phyloP scores from a whole-genome alignment of 1,140 invertebrate species.

The Thereuonema tuberculata region DNA sequence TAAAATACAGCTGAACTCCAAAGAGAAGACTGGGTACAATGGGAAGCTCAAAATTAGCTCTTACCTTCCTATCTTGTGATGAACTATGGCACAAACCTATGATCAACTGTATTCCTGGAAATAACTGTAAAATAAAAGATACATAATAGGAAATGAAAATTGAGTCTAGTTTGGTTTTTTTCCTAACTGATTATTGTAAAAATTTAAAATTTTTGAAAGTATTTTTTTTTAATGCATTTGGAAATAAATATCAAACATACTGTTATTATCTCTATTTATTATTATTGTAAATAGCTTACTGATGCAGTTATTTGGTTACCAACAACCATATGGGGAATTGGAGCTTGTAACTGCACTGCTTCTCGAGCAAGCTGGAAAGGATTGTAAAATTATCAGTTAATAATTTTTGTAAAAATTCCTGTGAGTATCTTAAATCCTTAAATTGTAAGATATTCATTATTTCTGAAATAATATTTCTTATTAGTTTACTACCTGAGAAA shows the following conservation, averaged over 20 bases:
- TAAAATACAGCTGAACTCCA: no score
- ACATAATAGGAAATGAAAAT: not conserved
- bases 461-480: no score
- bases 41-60: no score
- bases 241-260: no score
- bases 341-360: conserved; percentile 78
- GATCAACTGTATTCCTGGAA: conserved; percentile 75
- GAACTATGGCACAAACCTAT: conserved; percentile 42
- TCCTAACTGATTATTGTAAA: no score
- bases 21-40: no score
- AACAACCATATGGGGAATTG: conserved; percentile 90
- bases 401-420: no score
- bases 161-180: not conserved
- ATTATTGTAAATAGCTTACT: no score
- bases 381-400: not conserved
- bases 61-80: conserved; percentile 30
- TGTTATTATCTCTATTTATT: no score
- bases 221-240: not conserved
- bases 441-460: no score
- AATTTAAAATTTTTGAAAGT: no score
- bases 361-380: conserved; percentile 59
- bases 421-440: no score
- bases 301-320: conserved; percentile 94
- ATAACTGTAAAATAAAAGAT: conserved; percentile 41
- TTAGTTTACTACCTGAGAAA: conserved; percentile 50